These are phyloP conservation scores for Lacerta agilis DNA, from an alignment of 2,797 vertebrate genomes.

Conservation along the genomic window DNA sequence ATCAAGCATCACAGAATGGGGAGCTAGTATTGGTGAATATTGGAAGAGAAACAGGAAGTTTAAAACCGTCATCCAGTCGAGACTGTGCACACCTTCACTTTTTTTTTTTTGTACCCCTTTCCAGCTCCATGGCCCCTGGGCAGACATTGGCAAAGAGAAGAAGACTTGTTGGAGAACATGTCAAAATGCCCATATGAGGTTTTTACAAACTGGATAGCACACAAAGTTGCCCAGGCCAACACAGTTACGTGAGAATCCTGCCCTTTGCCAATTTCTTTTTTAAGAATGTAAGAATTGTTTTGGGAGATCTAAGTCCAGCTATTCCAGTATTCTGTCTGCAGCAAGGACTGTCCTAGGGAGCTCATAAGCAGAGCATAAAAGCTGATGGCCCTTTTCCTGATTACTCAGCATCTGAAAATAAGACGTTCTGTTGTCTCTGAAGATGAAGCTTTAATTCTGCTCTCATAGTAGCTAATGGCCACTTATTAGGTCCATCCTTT, in stretches of 20 bases:
- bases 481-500: background rate
- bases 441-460: background rate
- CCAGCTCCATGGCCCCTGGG: background rate
- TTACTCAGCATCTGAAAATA: background rate
- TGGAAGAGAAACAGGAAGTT: background rate
- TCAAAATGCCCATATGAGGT: background rate
- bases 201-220: background rate
- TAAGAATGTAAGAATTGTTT: background rate
- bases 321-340: background rate
- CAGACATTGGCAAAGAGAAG: background rate
- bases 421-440: background rate
- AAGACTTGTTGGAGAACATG: background rate
- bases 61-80: background rate
- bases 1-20: background rate
- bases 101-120: background rate
- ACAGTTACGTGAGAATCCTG: background rate
- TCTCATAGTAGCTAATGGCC: background rate
- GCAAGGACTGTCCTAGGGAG: background rate
- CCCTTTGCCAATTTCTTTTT: background rate
- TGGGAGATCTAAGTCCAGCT: background rate
- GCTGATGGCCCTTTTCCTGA: background rate
- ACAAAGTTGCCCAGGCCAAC: background rate
- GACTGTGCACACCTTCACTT: background rate
- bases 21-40: background rate
- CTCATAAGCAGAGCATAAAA: background rate